These are phyloP conservation scores for Danio aesculapii DNA, from an alignment of 2,797 vertebrate genomes.

Conservation along the genomic window DNA sequence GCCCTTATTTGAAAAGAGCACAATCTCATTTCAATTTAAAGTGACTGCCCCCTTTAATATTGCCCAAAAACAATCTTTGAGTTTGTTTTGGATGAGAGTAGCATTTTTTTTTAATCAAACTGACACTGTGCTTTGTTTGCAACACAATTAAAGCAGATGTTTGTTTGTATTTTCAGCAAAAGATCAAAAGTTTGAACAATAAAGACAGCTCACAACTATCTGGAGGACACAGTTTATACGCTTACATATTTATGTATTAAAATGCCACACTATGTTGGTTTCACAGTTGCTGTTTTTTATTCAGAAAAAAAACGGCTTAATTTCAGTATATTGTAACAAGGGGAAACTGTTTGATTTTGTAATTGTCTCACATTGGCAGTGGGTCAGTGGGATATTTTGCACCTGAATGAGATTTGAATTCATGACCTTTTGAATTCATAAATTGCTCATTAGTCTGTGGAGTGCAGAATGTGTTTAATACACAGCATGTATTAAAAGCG, in stretches of 20 bases:
- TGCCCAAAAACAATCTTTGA: no score
- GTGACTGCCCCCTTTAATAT: no score
- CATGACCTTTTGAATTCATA: conserved; percentile 21
- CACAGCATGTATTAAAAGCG: background rate
- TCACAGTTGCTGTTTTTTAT: background rate
- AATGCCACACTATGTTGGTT: background rate
- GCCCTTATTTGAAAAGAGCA: no score
- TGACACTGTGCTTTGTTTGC: no score
- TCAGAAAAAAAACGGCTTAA: conserved; percentile 7
- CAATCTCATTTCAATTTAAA: no score
- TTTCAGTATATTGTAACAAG: background rate
- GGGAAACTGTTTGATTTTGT: background rate
- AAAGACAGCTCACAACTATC: no score
- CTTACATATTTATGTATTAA: conserved; percentile 6
- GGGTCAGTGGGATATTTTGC: conserved; percentile 3
- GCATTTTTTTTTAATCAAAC: no score
- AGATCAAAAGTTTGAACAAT: no score
- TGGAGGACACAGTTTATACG: no score
- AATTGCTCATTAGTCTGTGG: conserved; percentile 31
- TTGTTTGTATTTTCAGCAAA: no score
- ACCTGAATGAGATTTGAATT: conserved; percentile 15
- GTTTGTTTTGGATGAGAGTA: no score
- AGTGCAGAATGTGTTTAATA: conserved; percentile 29
- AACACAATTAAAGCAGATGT: no score
- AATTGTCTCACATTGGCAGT: background rate